Evolutionary conservation across 92 coral and sea anemone species (phyloP).

Genomic region (Anthopleura xanthogrammica): DNA sequence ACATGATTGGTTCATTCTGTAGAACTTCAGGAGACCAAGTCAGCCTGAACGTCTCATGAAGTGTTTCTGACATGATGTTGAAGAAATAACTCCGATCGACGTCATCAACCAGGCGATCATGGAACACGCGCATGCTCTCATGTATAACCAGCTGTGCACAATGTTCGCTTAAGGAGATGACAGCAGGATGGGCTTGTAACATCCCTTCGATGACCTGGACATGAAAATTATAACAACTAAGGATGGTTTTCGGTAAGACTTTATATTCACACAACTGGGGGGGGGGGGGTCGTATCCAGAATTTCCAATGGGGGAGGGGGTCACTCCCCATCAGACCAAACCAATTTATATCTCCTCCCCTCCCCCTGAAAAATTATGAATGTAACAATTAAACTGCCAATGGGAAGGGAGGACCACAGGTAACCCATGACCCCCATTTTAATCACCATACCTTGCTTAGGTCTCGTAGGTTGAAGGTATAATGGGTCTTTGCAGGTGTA

Average conservation of each 20-base stretch:
- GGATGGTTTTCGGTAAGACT: not conserved
- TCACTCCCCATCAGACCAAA: no score
- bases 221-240: not conserved
- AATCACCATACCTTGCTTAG: constrained; percentile 68
- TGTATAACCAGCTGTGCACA: constrained; percentile 82
- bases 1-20: constrained; percentile 68
- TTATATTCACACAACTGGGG: not conserved
- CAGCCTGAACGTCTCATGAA: constrained; percentile 65
- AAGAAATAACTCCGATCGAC: constrained; percentile 84
- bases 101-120: constrained; percentile 87
- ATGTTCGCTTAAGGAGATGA: constrained; percentile 75
- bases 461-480: constrained; percentile 90
- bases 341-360: no score
- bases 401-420: no score
- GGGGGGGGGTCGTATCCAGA: no score
- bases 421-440: not conserved
- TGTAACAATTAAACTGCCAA: no score
- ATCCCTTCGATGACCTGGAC: constrained; percentile 87
- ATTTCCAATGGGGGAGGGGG: no score
- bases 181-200: constrained; percentile 84
- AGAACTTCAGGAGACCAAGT: constrained; percentile 61
- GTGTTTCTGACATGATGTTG: constrained; percentile 63
- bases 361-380: no score
- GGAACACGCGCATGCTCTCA: constrained; percentile 91
- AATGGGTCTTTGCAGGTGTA: constrained; percentile 92